Evolutionary conservation across 1,140 invertebrate species (phyloP).

Genomic region (Temnothorax nylanderi): DNA sequence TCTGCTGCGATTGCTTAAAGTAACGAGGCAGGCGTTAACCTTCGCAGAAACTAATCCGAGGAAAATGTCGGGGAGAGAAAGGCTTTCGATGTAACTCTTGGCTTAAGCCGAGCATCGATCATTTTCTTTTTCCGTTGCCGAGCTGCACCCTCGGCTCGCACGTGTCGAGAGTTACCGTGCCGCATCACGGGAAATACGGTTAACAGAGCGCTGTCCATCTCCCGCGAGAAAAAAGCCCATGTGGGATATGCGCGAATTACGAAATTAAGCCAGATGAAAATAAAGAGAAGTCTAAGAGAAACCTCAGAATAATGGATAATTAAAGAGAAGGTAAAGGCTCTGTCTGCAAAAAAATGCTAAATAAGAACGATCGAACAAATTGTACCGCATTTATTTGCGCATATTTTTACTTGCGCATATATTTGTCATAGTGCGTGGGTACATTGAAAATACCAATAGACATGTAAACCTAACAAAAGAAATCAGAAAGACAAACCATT

Average conservation of each 20-base stretch:
- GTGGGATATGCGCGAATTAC: constrained; percentile 5
- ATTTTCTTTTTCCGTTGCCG: constrained; percentile 63
- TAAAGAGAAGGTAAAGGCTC: background rate
- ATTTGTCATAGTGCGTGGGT: background rate
- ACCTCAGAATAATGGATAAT: background rate
- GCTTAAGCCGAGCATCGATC: constrained; percentile 74
- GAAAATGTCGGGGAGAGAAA: constrained; percentile 71
- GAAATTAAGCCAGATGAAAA: background rate
- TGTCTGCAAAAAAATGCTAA: background rate
- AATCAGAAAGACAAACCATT: background rate
- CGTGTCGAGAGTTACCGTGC: constrained; percentile 34
- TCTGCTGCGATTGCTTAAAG: constrained; percentile 50
- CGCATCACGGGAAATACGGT: constrained; percentile 47
- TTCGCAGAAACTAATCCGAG: constrained; percentile 46
- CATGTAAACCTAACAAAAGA: background rate
- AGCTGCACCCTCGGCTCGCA: constrained; percentile 17
- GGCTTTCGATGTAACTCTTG: constrained; percentile 79
- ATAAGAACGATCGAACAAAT: background rate
- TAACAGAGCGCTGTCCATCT: constrained; percentile 50
- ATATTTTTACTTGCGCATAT: background rate
- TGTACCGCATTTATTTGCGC: background rate
- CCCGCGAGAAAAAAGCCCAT: background rate
- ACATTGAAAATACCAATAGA: background rate
- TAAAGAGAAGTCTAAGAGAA: background rate
- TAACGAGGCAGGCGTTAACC: constrained; percentile 59